Evolutionary conservation across 2,113 vertebrate genomes (phyloP).

Genomic region (Tyto alba): DNA sequence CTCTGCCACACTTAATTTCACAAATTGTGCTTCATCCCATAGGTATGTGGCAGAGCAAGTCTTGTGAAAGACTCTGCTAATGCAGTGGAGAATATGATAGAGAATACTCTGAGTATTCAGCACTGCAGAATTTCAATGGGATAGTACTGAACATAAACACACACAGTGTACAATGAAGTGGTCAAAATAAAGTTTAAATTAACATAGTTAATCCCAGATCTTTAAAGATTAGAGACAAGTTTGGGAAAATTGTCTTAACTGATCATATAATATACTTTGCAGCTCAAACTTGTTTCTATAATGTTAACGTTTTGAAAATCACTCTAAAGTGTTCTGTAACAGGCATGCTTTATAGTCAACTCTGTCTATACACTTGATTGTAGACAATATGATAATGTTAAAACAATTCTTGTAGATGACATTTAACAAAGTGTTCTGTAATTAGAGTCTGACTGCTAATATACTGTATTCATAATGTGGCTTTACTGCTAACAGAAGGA

Average conservation of each 20-base stretch:
- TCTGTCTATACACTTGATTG: background rate
- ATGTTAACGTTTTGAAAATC: background rate
- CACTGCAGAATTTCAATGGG: background rate
- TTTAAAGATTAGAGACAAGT: background rate
- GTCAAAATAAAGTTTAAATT: background rate
- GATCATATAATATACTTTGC: background rate
- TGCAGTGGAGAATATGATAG: background rate
- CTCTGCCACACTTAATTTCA: background rate
- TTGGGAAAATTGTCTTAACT: background rate
- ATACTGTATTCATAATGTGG: background rate
- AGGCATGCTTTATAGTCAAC: background rate
- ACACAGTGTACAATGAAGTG: background rate
- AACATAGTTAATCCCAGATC: background rate
- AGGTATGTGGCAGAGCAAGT: constrained; percentile 11
- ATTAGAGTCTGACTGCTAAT: background rate
- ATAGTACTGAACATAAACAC: background rate
- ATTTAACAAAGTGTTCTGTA: background rate
- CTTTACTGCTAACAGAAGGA: background rate
- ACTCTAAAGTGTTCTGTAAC: background rate
- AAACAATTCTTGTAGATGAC: background rate
- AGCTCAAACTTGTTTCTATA: background rate
- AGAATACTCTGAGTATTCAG: background rate
- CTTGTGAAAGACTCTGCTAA: background rate
- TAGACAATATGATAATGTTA: background rate
- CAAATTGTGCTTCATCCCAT: background rate